These are phyloP conservation scores for Gymnosoma rotundatum DNA, from an alignment of 2,888 invertebrate species.

Conservation along the genomic window DNA sequence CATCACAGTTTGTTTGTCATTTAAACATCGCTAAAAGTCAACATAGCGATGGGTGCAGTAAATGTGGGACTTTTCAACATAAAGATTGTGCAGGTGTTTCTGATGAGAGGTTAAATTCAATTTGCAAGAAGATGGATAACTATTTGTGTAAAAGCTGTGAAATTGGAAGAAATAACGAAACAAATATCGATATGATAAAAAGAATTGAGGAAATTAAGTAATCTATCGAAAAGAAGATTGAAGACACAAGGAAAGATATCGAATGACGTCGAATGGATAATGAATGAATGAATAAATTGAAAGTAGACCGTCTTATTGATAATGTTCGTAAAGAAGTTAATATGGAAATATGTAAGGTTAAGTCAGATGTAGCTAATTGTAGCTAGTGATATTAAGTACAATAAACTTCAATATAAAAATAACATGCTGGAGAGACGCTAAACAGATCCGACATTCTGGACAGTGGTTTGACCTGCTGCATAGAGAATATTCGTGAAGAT, in stretches of 20 bases:
- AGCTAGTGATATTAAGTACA: not conserved
- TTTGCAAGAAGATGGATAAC: not conserved
- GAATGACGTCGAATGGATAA: slow-evolving; percentile 10
- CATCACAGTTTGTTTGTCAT: no score
- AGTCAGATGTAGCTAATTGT: not conserved
- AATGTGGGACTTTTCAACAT: no score
- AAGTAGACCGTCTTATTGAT: not conserved
- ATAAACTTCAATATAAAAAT: not conserved
- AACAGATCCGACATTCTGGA: not conserved
- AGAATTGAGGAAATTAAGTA: no score
- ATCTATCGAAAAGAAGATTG: no score
- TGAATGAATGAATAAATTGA: not conserved
- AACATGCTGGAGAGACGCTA: not conserved
- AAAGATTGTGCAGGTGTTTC: no score
- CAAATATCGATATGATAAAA: no score
- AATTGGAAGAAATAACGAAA: not conserved
- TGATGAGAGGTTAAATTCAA: not conserved
- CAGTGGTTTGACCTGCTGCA: not conserved
- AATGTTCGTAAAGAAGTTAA: not conserved
- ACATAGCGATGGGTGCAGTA: not conserved
- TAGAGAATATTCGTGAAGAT: not conserved
- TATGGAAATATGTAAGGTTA: not conserved
- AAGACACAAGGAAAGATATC: not conserved
- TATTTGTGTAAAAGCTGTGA: not conserved
- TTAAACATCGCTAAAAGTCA: not conserved